Conservation (phyloP, 2,888 invertebrate species). For the Diadegma fenestrale region DNA sequence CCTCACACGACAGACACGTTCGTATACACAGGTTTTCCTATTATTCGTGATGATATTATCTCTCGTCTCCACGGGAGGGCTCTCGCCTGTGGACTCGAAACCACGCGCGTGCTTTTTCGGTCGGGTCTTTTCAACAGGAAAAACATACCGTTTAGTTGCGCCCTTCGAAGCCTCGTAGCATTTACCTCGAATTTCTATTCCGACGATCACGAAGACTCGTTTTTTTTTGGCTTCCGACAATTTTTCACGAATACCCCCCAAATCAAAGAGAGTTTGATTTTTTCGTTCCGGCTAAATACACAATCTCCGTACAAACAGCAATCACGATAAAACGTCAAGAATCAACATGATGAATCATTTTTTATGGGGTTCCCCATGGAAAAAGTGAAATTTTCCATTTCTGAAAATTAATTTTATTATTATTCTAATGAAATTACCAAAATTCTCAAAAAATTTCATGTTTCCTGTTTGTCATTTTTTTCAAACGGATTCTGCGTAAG, state of each 20-base stretch:
- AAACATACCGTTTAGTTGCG: slow-evolving; percentile 5
- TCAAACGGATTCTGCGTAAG: too few relatives aligned
- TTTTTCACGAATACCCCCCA: not conserved
- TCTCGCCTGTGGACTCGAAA: slow-evolving; percentile 8
- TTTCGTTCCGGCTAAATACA: not conserved
- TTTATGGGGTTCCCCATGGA: too few relatives aligned
- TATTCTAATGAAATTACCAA: too few relatives aligned
- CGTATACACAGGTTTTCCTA: not conserved
- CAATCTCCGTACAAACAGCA: too few relatives aligned
- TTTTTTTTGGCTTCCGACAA: slow-evolving; percentile 3
- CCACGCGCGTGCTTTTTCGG: not conserved
- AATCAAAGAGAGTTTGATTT: not conserved
- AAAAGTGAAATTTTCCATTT: too few relatives aligned
- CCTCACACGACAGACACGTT: not conserved
- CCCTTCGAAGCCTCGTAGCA: not conserved
- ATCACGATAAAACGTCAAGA: too few relatives aligned
- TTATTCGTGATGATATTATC: slow-evolving; percentile 32
- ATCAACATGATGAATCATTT: too few relatives aligned
- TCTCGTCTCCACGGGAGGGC: slow-evolving; percentile 14
- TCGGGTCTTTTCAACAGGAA: not conserved
- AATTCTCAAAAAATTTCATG: too few relatives aligned
- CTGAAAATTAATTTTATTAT: too few relatives aligned
- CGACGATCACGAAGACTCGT: not conserved
- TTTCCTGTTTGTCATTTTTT: too few relatives aligned
- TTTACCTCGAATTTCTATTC: not conserved